A percentile compares a stretch with the other conserved stretches of the same genome.
phyloP scores from a whole-genome alignment of 2,888 invertebrate species.

The Cetonia aurata region DNA sequence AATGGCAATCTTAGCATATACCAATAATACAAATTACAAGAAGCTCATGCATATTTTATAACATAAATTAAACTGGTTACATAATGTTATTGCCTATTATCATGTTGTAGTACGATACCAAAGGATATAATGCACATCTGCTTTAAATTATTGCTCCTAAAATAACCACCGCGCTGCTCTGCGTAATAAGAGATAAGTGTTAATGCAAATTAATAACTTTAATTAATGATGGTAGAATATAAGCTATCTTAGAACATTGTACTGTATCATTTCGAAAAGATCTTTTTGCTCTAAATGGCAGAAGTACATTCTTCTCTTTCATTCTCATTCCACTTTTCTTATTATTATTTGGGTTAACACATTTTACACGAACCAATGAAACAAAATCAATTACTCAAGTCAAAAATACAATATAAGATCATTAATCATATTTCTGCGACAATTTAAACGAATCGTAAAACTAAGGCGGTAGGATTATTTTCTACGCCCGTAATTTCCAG shows the following conservation, averaged over 20 bases:
- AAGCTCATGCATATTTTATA: slow-evolving; percentile 32
- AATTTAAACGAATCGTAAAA: background rate
- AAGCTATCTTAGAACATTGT: background rate
- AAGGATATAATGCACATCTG: slow-evolving; percentile 44
- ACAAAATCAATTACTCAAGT: background rate
- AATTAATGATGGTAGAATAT: slow-evolving; percentile 28
- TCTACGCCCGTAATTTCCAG: background rate
- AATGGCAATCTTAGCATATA: background rate
- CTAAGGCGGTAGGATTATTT: background rate
- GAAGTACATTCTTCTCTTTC: no score
- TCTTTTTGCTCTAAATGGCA: no score
- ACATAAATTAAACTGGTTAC: slow-evolving; percentile 27
- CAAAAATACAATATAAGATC: background rate
- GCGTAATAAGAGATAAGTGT: slow-evolving; percentile 38
- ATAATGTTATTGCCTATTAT: slow-evolving; percentile 40
- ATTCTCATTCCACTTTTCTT: no score
- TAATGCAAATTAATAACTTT: slow-evolving; percentile 44
- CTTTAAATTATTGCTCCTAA: slow-evolving; percentile 41
- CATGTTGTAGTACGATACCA: slow-evolving; percentile 33
- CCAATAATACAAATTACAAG: slow-evolving; percentile 30
- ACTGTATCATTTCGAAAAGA: no score
- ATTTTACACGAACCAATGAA: background rate
- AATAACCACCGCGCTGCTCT: slow-evolving; percentile 9
- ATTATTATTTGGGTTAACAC: background rate
- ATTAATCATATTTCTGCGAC: background rate